Base-by-base conservation (phyloP, 2,888 invertebrate species). In the Apodemia mormo region DNA sequence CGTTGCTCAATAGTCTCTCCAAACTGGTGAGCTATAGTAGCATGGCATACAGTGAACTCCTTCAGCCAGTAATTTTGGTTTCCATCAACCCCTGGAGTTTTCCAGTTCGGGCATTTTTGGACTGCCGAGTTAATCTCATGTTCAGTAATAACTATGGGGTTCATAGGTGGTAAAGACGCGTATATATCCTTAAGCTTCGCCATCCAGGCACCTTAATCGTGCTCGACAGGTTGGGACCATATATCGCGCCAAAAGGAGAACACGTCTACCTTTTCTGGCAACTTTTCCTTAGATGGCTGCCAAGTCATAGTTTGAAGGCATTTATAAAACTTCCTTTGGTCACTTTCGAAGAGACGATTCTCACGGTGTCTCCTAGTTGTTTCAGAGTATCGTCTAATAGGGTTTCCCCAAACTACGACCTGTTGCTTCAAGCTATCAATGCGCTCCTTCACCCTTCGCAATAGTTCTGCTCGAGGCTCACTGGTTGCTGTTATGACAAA, bases 31-130 rank as follows among this genome's bases (percentile, higher is more conserved):
- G 71, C 68, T 52, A 68, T 52, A 45, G 66, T 49, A 7, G 49
- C 68, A 54, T 61, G 54, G 66, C 64, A 52, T 10, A 40, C 67
- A 12, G 33, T 54, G 66, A 66, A 68, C 29, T 45, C 66, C 37
- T 68, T 58, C 54, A 68, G 67, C 71, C 64, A 68, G 43, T 61
- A 71, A 54, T 54, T 37, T 14, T 69, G 69, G 43, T 65, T 67
- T 49, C 68, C 67, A 65, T 68, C 68, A n/a, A 29, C n/a, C n/a
- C n/a, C n/a, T n/a, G n/a, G n/a, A n/a, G n/a, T n/a, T n/a, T n/a
- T n/a, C n/a, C n/a, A n/a, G n/a, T n/a, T n/a, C n/a, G n/a, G n/a
- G n/a, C n/a, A n/a, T n/a, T n/a, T n/a, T n/a, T n/a, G n/a, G n/a
- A n/a, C n/a, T n/a, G n/a, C n/a, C n/a, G n/a, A n/a, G n/a, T n/a